Evolutionary conservation across 2,113 vertebrate species (phyloP), one percentile per base, ranked within the genome.

Genomic region (Rhea americana): DNA sequence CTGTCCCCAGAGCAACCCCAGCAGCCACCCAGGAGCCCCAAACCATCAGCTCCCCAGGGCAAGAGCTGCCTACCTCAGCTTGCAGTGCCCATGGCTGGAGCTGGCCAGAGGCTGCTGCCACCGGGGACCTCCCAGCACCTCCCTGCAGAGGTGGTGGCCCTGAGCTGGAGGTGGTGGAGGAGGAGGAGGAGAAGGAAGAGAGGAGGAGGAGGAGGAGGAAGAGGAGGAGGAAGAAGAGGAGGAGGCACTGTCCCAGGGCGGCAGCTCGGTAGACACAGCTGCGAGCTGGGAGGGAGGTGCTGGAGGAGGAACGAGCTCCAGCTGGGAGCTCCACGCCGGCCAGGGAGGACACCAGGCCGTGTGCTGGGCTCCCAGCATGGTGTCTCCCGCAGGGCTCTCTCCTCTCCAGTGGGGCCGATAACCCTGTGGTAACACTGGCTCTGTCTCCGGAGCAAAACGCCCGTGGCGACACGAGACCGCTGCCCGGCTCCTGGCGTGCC

Each of bases 221-320:
- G 35, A 35, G 6, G 35, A 35, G 35, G 35, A 35, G 35, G 35
- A 35, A 0, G 7, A 0, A 1, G 11, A 35, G 22, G 7, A 47
- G 6, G 6, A 30, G 9, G 26, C 15, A 5, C 30, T 11, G 3
- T 2, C 6, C 5, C 1, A 0, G 0, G 7, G 17, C 35, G 30
- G 19, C 14, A 21, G 24, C 7, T 32, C 6, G 41, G 82, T 87
- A 73, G 51, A 50, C 39, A 16, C 71, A 65, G 70, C 18, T 70
- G 56, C 35, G 30, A 48, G 13, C 16, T 5, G 4, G 25, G 35
- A 56, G 16, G 1, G 13, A 72, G 39, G 25, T 28, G 19, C 41
- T 13, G 35, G 17, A 16, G 55, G 32, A 17, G 55, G 17, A 17
- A 18, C 17, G 55, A 58, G 76, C 63, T 77, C 20, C 82, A 79